phyloP scores from a whole-genome alignment of 2,888 invertebrate genomes.

The Pimpla rufipes region DNA sequence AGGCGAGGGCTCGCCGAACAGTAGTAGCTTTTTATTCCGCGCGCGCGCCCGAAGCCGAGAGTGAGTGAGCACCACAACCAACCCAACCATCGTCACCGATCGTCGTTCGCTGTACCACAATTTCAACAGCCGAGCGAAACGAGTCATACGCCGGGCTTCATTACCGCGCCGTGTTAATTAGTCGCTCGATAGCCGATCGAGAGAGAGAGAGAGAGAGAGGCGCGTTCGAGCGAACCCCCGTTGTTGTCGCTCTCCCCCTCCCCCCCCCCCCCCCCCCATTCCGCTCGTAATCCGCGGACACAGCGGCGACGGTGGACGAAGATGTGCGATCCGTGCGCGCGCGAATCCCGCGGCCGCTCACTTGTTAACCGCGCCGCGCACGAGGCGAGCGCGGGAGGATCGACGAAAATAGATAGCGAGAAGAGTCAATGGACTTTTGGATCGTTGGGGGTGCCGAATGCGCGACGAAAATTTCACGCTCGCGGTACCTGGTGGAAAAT shows the following conservation, averaged over 20 bases:
- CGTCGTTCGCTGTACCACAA: conserved; percentile 34
- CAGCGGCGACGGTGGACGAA: conserved; percentile 16
- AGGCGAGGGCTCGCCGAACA: conserved; percentile 52
- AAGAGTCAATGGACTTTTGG: conserved; percentile 28
- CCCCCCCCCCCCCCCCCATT: too few relatives aligned
- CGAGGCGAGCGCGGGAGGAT: conserved; percentile 1
- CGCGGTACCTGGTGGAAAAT: too few relatives aligned
- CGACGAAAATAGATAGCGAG: conserved; percentile 26
- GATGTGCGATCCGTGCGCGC: conserved; percentile 25
- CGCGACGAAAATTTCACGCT: background rate
- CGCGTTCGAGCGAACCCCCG: conserved; percentile 61
- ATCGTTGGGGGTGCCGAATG: background rate
- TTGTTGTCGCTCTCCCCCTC: conserved; percentile 49
- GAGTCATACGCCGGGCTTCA: conserved; percentile 77
- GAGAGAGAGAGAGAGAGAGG: too few relatives aligned
- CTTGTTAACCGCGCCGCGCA: background rate
- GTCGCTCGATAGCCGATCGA: conserved; percentile 82
- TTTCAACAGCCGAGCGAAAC: conserved; percentile 45
- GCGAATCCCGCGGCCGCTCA: background rate
- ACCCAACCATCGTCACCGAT: conserved; percentile 22
- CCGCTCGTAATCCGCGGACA: conserved; percentile 47
- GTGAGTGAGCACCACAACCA: conserved; percentile 54
- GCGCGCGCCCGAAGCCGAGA: conserved; percentile 24
- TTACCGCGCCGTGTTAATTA: conserved; percentile 83
- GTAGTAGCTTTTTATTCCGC: conserved; percentile 52